Evolutionary conservation across 2,797 vertebrate genomes (phyloP).

Genomic region (Catamblyrhynchus diadema): DNA sequence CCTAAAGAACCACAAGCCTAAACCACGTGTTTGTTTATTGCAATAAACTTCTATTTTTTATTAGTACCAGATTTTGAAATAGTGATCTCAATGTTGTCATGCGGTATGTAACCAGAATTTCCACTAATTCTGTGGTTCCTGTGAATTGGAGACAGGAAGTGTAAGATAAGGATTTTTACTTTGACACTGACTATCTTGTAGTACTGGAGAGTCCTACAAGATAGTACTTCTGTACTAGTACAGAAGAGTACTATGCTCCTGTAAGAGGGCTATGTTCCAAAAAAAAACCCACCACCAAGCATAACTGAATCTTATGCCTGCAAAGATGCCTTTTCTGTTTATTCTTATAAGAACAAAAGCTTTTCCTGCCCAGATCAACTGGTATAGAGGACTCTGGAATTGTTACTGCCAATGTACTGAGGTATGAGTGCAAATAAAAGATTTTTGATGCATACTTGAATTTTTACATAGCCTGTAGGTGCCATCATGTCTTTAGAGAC

Average conservation of each 20-base stretch:
- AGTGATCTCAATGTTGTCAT: not conserved
- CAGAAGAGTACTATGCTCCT: not conserved
- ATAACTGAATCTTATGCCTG: not conserved
- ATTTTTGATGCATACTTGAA: not conserved
- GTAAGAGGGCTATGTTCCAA: not conserved
- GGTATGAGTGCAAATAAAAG: not conserved
- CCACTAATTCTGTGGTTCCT: not conserved
- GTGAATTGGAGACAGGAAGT: not conserved
- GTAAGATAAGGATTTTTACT: not conserved
- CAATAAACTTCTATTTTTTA: not conserved
- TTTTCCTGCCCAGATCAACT: not conserved
- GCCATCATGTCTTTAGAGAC: not conserved
- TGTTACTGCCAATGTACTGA: not conserved
- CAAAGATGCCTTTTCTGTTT: not conserved
- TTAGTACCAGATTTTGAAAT: not conserved
- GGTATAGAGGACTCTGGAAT: not conserved
- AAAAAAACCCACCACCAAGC: fast-evolving
- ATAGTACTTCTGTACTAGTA: too few species aligned
- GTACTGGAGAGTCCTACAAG: too few species aligned
- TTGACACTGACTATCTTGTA: not conserved
- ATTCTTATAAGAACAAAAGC: fast-evolving
- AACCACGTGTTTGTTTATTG: not conserved
- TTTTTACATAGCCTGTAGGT: not conserved
- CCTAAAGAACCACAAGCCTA: not conserved
- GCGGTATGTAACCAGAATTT: not conserved